A percentile compares a stretch with the other conserved stretches of the same genome.
Evolutionary conservation across 2,113 vertebrate species (phyloP).

Genomic region (Butorides virescens): DNA sequence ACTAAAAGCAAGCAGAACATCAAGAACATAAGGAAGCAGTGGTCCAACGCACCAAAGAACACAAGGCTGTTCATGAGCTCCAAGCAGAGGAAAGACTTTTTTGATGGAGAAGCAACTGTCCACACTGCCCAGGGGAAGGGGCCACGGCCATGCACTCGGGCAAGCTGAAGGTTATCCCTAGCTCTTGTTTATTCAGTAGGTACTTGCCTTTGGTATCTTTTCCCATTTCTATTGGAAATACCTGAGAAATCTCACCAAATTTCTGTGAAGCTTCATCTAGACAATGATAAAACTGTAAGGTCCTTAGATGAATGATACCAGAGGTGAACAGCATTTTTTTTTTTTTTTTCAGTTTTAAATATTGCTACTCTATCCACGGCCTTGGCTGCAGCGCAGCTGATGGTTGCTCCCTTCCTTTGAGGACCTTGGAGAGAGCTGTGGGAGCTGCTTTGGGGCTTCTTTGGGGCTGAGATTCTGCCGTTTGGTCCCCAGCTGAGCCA

Average conservation of each 20-base stretch:
- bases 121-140: background rate
- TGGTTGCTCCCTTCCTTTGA: background rate
- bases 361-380: background rate
- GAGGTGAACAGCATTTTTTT: background rate
- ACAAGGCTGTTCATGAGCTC: background rate
- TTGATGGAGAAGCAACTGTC: background rate
- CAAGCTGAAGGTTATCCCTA: background rate
- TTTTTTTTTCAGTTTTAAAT: background rate
- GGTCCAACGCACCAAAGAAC: background rate
- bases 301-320: background rate
- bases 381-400: background rate
- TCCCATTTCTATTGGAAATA: background rate
- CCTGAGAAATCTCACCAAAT: background rate
- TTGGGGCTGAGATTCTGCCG: background rate
- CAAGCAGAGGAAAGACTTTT: background rate
- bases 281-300: background rate
- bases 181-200: background rate
- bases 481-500: background rate
- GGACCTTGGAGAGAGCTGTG: background rate
- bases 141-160: background rate
- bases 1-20: background rate
- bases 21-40: background rate
- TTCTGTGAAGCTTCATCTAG: background rate
- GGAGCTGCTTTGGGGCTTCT: background rate
- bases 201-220: background rate